Conservation (phyloP, 2,113 vertebrate species). For the Tiliqua scincoides region DNA sequence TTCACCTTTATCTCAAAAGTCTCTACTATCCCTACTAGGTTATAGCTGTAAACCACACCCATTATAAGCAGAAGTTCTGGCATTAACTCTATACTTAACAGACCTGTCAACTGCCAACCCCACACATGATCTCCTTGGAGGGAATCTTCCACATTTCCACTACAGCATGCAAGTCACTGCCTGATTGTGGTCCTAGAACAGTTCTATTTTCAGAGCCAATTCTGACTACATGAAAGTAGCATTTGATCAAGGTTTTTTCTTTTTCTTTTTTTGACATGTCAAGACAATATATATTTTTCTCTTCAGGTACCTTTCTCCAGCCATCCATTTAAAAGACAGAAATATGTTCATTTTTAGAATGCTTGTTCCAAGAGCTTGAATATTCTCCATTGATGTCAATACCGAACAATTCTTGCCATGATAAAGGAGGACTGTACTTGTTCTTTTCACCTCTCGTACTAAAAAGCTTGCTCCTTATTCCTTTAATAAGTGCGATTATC, state of each 20-base stretch:
- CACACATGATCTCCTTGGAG: too few species aligned
- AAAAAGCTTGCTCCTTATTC: conserved; percentile 5
- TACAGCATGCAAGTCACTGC: too few species aligned
- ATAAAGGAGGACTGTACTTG: conserved; percentile 15
- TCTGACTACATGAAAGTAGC: background rate
- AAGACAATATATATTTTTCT: background rate
- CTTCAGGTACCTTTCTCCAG: background rate
- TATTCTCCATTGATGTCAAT: background rate
- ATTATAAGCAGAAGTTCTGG: too few species aligned
- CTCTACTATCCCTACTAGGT: too few species aligned
- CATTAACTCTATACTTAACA: too few species aligned
- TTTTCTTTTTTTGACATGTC: background rate
- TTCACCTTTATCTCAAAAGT: too few species aligned
- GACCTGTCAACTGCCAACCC: too few species aligned
- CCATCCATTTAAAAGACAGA: background rate
- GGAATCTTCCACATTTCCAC: too few species aligned
- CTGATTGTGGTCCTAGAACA: background rate
- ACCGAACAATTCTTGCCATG: background rate
- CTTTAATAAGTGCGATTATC: conserved; percentile 21
- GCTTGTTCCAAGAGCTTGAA: background rate
- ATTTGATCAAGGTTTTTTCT: background rate
- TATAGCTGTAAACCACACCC: too few species aligned
- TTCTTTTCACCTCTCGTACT: background rate
- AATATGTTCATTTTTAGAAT: background rate
- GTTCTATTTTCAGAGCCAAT: background rate